A percentile compares a stretch with the other conserved stretches of the same genome.
phyloP scores from a whole-genome alignment of 1,140 invertebrate species.

The Latrodectus geometricus region DNA sequence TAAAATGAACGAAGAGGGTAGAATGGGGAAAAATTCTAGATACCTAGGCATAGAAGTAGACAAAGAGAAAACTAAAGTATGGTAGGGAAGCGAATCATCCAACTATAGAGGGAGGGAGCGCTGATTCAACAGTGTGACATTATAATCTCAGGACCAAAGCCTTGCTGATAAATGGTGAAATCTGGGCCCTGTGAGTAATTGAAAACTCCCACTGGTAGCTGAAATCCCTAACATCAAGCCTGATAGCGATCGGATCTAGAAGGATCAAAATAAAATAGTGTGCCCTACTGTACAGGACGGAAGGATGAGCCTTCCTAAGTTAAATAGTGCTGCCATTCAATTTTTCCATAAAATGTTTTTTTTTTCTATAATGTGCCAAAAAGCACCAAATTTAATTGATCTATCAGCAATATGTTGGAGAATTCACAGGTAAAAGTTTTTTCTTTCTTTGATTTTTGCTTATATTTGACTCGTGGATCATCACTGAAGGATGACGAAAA shows the following conservation, averaged over 20 bases:
- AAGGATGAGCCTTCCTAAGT: constrained; percentile 33
- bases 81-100: too few species aligned
- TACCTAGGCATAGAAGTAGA: not conserved
- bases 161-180: constrained; percentile 62
- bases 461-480: too few species aligned
- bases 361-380: constrained; percentile 35
- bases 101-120: not conserved
- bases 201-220: constrained; percentile 62
- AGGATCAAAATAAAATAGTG: constrained; percentile 62
- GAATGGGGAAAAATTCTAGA: not conserved
- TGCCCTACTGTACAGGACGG: constrained; percentile 21
- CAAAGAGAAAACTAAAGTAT: not conserved
- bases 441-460: too few species aligned
- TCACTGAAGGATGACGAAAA: too few species aligned
- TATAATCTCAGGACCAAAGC: constrained; percentile 60
- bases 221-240: constrained; percentile 61
- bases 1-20: constrained; percentile 28
- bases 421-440: not conserved
- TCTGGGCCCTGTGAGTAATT: constrained; percentile 60
- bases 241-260: constrained; percentile 61
- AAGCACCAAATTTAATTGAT: constrained; percentile 21
- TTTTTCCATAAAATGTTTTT: not conserved
- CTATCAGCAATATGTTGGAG: not conserved
- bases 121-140: constrained; percentile 62
- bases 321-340: constrained; percentile 45